Base-by-base conservation (phyloP, 2,797 vertebrate species). In the Tamandua tetradactyla region DNA sequence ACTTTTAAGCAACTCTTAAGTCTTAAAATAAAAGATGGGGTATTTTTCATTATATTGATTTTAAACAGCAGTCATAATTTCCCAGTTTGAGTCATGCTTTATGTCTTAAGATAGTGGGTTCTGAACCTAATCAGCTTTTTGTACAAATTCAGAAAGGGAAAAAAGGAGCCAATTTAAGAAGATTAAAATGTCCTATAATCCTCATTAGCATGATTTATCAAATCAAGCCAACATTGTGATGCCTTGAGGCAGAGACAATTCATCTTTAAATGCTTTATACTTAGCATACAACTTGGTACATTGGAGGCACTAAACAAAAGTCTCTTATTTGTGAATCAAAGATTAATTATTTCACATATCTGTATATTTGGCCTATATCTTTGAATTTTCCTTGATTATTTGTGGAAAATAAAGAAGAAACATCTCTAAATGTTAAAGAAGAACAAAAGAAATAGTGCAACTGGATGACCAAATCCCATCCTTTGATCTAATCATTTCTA, bases 1-100 rank as follows among this genome's bases (percentile, higher is more conserved):
- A 96, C 35, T 88, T 93, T 96, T 93, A 75, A 92, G 37, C 3
- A 95, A 96, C 22, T 94, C 37, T 40, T 83, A 91, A 3, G 11
- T 87, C 17, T 93, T 23, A 55, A 32, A 92, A 91, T 71, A 78
- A 95, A 95, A 91, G 15, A 94, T 75, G 2, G 52, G 91, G 27
- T 92, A 8, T 81, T 82, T 92, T 80, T 92, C 79, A 2, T 85
- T 12, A 66, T 86, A 27, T 25, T 82, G 25, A 68, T 76, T 95
- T 91, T 64, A 42, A 12, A 61, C 61, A 69, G n/a, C 76, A 75
- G 18, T 62, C 72, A 30, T 83, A 2, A 37, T 35, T 57, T 94
- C 66, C 5, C 10, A 37, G 4, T 44, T 88, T 82, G 11, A 87
- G 35, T 72, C 4, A 84, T 62, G 87, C 2, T 52, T 89, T 76